Percentiles rank a stretch among this genome's conserved stretches.
Conservation (phyloP, 37 sponge, comb jelly and placozoan species). For the Cliona cf. orientalis region DNA sequence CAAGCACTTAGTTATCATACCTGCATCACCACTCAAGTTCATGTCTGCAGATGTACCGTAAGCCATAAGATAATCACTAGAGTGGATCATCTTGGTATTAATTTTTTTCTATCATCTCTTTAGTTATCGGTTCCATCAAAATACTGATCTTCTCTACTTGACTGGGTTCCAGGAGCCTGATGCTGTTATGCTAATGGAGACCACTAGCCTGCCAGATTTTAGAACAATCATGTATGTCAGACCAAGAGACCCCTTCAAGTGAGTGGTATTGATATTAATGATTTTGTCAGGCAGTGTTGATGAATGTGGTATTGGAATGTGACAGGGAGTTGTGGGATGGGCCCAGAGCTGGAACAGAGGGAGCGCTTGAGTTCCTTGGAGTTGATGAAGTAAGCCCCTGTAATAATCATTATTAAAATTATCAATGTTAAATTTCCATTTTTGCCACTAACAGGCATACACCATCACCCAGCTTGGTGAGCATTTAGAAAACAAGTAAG, state of each 20-base stretch:
- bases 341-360: constrained; percentile 64
- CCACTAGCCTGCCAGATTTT: constrained; percentile 44
- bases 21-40: constrained; percentile 66
- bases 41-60: constrained; percentile 81
- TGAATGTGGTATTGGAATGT: not conserved
- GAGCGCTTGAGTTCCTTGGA: constrained; percentile 66
- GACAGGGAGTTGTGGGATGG: constrained; percentile 88
- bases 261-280: not conserved
- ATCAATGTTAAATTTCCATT: not conserved
- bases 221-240: constrained; percentile 67
- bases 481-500: constrained; percentile 60
- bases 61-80: constrained; percentile 7
- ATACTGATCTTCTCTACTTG: constrained; percentile 78
- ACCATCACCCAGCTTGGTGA: constrained; percentile 39
- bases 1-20: constrained; percentile 78
- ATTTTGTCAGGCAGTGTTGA: not conserved
- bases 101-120: not conserved
- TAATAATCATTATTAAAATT: not conserved
- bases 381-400: constrained; percentile 67
- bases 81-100: not conserved
- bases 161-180: constrained; percentile 83
- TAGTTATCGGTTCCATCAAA: constrained; percentile 83
- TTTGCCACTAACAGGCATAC: constrained; percentile 40
- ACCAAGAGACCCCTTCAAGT: constrained; percentile 61
- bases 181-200: constrained; percentile 66